Evolutionary conservation across 2,797 vertebrate genomes (phyloP).

Genomic region (Melanotaenia pygmaea): DNA sequence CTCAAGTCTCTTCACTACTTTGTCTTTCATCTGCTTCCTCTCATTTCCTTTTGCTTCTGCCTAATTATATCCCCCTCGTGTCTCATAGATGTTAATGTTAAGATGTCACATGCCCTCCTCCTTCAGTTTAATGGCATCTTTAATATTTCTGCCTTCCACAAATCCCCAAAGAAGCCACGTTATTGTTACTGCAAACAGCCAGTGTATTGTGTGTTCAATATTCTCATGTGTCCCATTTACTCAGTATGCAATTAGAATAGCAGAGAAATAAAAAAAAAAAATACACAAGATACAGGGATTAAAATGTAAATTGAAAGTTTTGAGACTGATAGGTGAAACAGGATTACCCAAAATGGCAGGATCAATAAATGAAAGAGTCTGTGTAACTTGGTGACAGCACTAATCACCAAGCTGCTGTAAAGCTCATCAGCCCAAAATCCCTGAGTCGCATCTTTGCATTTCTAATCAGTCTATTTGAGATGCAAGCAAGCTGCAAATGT

Average conservation of each 20-base stretch:
- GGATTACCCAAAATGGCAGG: neutral
- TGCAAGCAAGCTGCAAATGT: neutral
- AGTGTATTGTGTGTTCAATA: constrained; percentile 10
- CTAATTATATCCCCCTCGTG: neutral
- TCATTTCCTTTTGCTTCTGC: neutral
- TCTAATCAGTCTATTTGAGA: neutral
- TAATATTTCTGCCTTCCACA: neutral
- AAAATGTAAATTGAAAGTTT: neutral
- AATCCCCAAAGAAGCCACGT: constrained; percentile 5
- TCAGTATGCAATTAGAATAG: constrained; percentile 3
- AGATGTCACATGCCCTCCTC: neutral
- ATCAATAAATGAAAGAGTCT: neutral
- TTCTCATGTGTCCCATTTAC: constrained; percentile 2
- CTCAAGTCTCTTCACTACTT: neutral
- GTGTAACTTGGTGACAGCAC: neutral
- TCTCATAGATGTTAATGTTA: neutral
- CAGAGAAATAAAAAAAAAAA: neutral
- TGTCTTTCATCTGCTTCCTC: constrained; percentile 5
- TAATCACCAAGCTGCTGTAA: neutral
- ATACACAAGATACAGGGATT: neutral
- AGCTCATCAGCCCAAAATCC: constrained; percentile 5
- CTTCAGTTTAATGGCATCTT: constrained; percentile 1
- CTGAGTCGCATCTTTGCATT: neutral
- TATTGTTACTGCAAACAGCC: constrained; percentile 10
- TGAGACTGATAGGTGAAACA: neutral